Base-by-base conservation (phyloP, 2,888 invertebrate species). In the Parelbella ahira region DNA sequence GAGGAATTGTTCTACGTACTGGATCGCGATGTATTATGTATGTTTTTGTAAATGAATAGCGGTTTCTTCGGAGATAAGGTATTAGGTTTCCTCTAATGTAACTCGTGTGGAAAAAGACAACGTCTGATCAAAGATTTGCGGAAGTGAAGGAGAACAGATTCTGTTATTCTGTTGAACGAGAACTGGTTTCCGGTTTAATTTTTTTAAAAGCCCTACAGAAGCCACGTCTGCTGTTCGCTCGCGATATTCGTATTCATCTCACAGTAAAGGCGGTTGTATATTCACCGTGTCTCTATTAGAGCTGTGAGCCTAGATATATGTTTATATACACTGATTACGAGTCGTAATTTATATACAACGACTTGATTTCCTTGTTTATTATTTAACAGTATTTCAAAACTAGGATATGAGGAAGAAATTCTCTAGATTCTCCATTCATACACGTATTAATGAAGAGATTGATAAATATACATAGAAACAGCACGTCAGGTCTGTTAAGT, bases 1-100 rank as follows among this genome's bases (percentile, higher is more conserved):
- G 61, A 64, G 47, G 50, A 49, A 58, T 56, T 60, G 54, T 59
- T 56, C 44, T 47, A 43, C 46, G 38, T 49, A 47, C 50, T 48
- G 48, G 50, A 53, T 51, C 47, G 48, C 49, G 39, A 56, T 56
- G 59, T 60, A 60, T 60, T 54, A 60, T 59, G 60, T 56, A 60
- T 59, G 60, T 57, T 54, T 49, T 48, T 52, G 48, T 55, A 53
- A 59, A 59, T 60, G 53, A 60, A 58, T 53, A 51, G 52, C 47
- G 53, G 48, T 55, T 50, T 47, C 47, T 47, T 47, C 45, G 42
- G 45, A 12, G 7, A 19, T 9, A 8, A 27, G 18, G 27, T 24
- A 24, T 34, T 23, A 23, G 8, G 13, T n/a, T 24, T 19, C 10
- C 2, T n/a, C 13, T 25, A 6, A 25, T 25, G 25, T 25, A 28